These are phyloP conservation scores for Gallinago undulata DNA, from an alignment of 2,113 vertebrate species.

Conservation along the genomic window DNA sequence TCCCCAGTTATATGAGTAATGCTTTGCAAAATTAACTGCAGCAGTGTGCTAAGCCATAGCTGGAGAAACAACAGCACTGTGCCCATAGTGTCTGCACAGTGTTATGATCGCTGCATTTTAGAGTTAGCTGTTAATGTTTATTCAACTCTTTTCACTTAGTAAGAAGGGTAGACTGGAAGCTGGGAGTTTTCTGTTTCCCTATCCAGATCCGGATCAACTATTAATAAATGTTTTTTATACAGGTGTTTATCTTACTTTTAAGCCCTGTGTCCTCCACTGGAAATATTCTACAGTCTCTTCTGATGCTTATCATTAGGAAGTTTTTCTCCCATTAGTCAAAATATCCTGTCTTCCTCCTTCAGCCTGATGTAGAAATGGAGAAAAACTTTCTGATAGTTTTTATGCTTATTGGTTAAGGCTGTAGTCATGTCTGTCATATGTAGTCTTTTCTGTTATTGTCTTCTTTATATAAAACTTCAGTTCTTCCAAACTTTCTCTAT, in stretches of 20 bases:
- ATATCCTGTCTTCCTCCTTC: not conserved
- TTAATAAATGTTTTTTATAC: conserved; percentile 9
- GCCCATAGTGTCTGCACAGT: fast-evolving
- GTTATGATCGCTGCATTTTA: not conserved
- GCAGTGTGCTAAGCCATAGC: not conserved
- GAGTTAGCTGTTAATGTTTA: not conserved
- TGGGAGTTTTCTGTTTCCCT: not conserved
- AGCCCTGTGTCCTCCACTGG: not conserved
- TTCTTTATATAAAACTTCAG: not conserved
- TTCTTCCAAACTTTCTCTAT: not conserved
- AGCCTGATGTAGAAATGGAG: not conserved
- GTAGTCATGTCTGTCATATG: not conserved
- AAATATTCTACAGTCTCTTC: not conserved
- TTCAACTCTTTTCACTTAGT: not conserved
- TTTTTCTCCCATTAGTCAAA: conserved; percentile 17
- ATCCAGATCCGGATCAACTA: not conserved
- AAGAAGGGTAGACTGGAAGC: not conserved
- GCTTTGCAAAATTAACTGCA: not conserved
- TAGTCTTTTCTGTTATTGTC: not conserved
- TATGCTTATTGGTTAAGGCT: not conserved
- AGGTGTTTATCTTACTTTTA: not conserved
- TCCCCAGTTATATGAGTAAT: not conserved
- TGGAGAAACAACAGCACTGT: not conserved
- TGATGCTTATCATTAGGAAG: not conserved
- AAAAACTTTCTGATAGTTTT: not conserved